phyloP scores from a whole-genome alignment of 2,888 invertebrate genomes.

The Drosophila neutralis region DNA sequence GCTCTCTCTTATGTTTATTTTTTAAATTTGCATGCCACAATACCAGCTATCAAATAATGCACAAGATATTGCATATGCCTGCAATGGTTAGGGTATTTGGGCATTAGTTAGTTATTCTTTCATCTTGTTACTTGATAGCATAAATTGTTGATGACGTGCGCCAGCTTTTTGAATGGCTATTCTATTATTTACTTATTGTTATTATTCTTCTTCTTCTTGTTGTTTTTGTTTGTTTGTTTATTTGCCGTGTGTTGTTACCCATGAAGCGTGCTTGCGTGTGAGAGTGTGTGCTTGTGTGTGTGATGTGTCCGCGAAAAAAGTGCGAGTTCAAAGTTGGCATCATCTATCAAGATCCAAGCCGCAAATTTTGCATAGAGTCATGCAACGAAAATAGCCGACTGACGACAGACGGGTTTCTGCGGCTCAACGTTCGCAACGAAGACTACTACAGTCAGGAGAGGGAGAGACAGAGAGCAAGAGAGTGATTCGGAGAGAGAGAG shows the following conservation, averaged over 20 bases:
- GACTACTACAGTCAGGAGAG: neutral
- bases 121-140: constrained; percentile 59
- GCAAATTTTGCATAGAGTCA: constrained; percentile 50
- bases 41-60: neutral
- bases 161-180: constrained; percentile 29
- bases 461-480: neutral
- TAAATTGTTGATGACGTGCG: constrained; percentile 68
- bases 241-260: constrained; percentile 17
- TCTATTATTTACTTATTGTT: constrained; percentile 24
- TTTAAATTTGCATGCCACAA: neutral
- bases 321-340: constrained; percentile 58
- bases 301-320: constrained; percentile 26
- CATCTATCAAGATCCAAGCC: constrained; percentile 40
- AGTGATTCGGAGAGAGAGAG: neutral
- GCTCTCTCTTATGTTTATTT: neutral
- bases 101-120: neutral
- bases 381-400: constrained; percentile 51
- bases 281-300: neutral
- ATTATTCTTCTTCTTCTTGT: neutral
- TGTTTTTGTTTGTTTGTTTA: neutral
- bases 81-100: neutral
- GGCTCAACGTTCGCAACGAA: constrained; percentile 9
- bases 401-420: constrained; percentile 38
- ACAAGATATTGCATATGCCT: neutral
- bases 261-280: constrained; percentile 8